A percentile compares a stretch with the other conserved stretches of the same genome.
These are phyloP conservation scores for Thaumatotibia leucotreta DNA, from an alignment of 1,140 invertebrate species.

Conservation along the genomic window DNA sequence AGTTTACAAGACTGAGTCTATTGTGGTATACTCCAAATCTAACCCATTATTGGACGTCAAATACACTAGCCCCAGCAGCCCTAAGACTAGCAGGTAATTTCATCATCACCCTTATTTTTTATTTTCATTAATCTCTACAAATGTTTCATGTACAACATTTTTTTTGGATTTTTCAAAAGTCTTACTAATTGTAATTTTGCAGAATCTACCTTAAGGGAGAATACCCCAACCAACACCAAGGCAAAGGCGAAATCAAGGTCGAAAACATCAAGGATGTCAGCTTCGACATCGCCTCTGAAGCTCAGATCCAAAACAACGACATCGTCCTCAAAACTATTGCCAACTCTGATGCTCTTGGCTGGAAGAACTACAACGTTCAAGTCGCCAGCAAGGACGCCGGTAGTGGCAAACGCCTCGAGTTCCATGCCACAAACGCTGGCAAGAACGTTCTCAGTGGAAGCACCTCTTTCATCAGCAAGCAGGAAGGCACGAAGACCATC, in stretches of 20 bases:
- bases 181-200: conserved; percentile 16
- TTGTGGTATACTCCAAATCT: conserved; percentile 60
- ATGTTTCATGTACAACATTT: neutral
- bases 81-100: conserved; percentile 46
- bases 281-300: conserved; percentile 74
- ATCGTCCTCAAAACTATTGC: conserved; percentile 79
- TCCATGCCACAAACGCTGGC: conserved; percentile 79
- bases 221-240: conserved; percentile 76
- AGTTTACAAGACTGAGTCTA: conserved; percentile 71
- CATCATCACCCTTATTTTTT: neutral
- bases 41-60: conserved; percentile 68
- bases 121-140: neutral
- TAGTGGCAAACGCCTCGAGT: conserved; percentile 78
- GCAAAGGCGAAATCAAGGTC: conserved; percentile 74
- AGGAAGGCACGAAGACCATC: conserved; percentile 83
- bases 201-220: conserved; percentile 76
- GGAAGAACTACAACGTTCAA: conserved; percentile 81
- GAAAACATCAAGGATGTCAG: conserved; percentile 75
- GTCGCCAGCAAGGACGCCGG: conserved; percentile 79
- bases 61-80: conserved; percentile 47
- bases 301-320: conserved; percentile 80
- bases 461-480: conserved; percentile 81
- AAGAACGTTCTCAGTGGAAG: conserved; percentile 83
- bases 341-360: conserved; percentile 81
- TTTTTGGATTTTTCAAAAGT: neutral